phyloP scores from a whole-genome alignment of 2,888 invertebrate species.

The Meliscaeva auricollis region DNA sequence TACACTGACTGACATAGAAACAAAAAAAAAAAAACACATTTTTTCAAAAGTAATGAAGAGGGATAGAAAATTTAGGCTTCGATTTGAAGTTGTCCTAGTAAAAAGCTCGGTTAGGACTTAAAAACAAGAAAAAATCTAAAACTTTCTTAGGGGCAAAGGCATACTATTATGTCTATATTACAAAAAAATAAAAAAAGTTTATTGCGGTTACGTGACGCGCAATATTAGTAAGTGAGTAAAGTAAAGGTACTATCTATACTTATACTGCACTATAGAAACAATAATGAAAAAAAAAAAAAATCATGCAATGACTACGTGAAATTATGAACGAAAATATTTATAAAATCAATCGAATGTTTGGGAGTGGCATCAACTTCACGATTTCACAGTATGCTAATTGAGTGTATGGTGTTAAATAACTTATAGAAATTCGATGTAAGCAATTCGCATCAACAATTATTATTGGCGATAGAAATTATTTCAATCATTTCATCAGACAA shows the following conservation, averaged over 20 bases:
- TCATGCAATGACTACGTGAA: conserved; percentile 11
- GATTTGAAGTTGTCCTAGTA: neutral
- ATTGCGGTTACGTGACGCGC: conserved; percentile 15
- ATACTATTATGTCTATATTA: neutral
- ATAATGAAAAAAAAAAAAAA: too few relatives aligned
- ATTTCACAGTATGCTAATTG: conserved; percentile 11
- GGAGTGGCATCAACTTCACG: conserved; percentile 4
- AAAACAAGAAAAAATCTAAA: neutral
- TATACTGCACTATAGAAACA: neutral
- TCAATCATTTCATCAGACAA: too few relatives aligned
- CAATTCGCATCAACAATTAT: neutral
- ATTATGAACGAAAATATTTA: neutral
- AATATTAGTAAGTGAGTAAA: neutral
- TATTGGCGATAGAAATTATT: too few relatives aligned
- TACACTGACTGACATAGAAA: neutral
- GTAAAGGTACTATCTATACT: neutral
- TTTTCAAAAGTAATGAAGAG: conserved; percentile 2
- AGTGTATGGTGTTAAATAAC: too few relatives aligned
- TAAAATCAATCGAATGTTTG: neutral
- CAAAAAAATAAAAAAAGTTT: neutral
- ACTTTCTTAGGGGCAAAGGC: neutral
- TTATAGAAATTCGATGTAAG: neutral
- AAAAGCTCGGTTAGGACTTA: neutral
- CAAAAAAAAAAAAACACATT: too few relatives aligned
- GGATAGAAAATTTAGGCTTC: neutral